Base-by-base conservation (phyloP, 2,113 vertebrate species). In the Lycocorax pyrrhopterus region DNA sequence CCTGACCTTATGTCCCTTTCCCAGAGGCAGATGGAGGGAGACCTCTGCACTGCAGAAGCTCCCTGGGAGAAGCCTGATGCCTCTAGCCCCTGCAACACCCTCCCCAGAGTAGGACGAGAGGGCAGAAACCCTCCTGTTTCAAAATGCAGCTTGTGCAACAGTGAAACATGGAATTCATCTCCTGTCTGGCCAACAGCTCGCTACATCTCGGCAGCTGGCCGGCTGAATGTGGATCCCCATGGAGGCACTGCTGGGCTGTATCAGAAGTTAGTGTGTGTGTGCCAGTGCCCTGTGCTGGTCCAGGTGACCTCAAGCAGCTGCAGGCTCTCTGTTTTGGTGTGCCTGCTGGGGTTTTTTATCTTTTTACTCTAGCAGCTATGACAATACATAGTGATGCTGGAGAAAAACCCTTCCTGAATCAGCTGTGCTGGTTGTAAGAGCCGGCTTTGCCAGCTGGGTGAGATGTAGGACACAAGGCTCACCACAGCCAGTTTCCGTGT, bases 401-500 rank as follows among this genome's bases (percentile, higher is more conserved):
- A 82, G 52, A 32, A 64, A 59, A 81, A 62, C 26, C 43, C 73
- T 63, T n/a, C 60, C 56, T 35, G 25, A 22, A 67, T 69, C 52
- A 72, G 71, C 81, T 27, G 39, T 46, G 83, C 69, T 88, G 60
- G 60, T 16, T 2, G 1, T 26, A 7, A 16, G 68, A 67, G 64
- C 51, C 3, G 22, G 56, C 80, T 47, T n/a, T 84, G 68, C 63
- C 56, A 22, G 49, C 44, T 16, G 63, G 59, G 71, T 78, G 91
- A 35, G 4, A 7, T 12, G 55, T 9, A 22, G 77, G 81, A 66
- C 68, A 44, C 44, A 13, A 1, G 20, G 80, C 53, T 80, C 7
- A 1, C 35, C 39, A 2, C 47, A 35, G 64, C 23, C 16, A 0
- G 1, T 59, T 67, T 32, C 72, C 5, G 4, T 0, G 1, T 37